phyloP scores from a whole-genome alignment of 2,888 invertebrate species.

The Hirudinaria manillensis region DNA sequence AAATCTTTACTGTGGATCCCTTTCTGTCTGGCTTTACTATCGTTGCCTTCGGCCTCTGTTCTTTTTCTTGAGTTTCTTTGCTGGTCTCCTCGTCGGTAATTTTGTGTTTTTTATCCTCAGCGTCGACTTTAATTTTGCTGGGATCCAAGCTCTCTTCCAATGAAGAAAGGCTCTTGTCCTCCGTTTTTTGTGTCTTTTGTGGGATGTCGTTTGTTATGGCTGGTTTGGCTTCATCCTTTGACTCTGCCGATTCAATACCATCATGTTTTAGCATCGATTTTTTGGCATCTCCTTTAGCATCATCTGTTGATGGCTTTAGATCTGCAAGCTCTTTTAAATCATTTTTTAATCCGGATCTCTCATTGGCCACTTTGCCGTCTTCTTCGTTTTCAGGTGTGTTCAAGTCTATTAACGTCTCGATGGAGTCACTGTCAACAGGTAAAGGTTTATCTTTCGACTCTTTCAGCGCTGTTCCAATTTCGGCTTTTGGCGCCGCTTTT shows the following conservation, averaged over 20 bases:
- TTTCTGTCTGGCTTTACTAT: neutral
- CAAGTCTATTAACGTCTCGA: no score
- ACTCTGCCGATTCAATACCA: no score
- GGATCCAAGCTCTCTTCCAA: neutral
- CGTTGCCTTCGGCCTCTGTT: neutral
- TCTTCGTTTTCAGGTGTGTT: neutral
- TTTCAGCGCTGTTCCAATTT: neutral
- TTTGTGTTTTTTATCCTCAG: neutral
- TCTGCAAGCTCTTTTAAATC: neutral
- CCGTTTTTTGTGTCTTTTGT: neutral
- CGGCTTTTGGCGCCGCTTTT: neutral
- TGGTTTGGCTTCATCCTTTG: no score
- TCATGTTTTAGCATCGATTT: no score
- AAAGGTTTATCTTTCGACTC: neutral
- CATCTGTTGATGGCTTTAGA: neutral
- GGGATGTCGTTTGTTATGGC: neutral
- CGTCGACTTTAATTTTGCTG: neutral
- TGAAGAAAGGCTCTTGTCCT: neutral
- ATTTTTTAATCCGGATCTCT: neutral
- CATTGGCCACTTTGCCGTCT: neutral
- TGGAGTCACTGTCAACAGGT: no score
- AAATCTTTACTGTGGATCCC: neutral
- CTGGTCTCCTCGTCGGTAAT: neutral
- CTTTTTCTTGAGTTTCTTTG: slow-evolving; percentile 9
- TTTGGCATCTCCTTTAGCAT: neutral